These are phyloP conservation scores for Xylocopa sonorina DNA, from an alignment of 1,140 invertebrate genomes.

Conservation along the genomic window DNA sequence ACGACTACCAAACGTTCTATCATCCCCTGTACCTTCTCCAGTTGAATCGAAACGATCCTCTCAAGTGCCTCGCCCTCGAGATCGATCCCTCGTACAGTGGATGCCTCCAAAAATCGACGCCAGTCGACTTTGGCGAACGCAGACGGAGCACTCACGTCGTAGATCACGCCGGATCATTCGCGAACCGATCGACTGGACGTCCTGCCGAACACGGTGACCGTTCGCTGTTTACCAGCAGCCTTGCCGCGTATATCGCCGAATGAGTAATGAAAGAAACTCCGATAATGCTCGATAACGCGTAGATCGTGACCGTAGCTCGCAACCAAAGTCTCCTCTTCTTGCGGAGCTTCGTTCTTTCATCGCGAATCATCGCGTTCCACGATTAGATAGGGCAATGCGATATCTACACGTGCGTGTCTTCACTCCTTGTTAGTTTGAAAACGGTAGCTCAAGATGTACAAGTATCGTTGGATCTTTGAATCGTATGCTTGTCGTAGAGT, in stretches of 20 bases:
- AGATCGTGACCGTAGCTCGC: too few relatives aligned
- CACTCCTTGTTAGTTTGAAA: not conserved
- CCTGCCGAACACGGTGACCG: conserved; percentile 3
- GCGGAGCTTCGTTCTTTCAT: not conserved
- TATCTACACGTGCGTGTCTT: not conserved
- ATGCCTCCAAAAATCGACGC: not conserved
- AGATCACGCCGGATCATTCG: not conserved
- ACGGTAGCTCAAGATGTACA: not conserved
- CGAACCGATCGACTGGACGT: conserved; percentile 1
- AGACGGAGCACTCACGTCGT: not conserved
- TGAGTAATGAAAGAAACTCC: conserved; percentile 58
- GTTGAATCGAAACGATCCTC: not conserved
- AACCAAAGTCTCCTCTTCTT: not conserved
- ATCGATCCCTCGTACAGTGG: not conserved
- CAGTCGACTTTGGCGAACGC: not conserved
- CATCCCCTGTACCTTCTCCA: not conserved
- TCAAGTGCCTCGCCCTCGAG: not conserved
- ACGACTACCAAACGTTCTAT: too few relatives aligned
- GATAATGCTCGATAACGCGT: conserved; percentile 52
- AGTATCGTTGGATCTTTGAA: too few relatives aligned
- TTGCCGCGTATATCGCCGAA: conserved; percentile 84
- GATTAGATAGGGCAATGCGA: not conserved
- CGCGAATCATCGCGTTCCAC: not conserved
- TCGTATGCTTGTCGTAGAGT: too few relatives aligned
- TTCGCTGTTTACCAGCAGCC: conserved; percentile 84